Evolutionary conservation across 2,797 vertebrate genomes (phyloP).

Genomic region (Setipinna tenuifilis): DNA sequence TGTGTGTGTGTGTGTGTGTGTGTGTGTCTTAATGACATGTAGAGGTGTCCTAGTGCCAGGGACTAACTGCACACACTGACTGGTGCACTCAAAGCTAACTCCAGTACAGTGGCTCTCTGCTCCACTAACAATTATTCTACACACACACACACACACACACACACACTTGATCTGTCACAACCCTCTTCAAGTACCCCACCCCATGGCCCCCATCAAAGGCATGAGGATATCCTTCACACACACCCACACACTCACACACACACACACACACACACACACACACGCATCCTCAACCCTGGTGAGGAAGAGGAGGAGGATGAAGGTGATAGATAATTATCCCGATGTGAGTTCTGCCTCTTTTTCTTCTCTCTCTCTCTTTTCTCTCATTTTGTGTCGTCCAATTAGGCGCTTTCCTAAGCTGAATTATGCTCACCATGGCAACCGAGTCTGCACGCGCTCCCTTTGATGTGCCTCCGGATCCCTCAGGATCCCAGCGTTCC

Average conservation of each 20-base stretch:
- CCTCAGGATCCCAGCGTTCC: slow-evolving; percentile 65
- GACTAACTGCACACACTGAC: too few species aligned
- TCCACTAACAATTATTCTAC: too few species aligned
- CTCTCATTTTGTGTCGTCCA: slow-evolving; percentile 49
- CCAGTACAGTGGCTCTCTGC: too few species aligned
- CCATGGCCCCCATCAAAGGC: too few species aligned
- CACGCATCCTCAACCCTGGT: background rate
- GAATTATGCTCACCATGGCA: slow-evolving; percentile 75
- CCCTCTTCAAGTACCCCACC: too few species aligned
- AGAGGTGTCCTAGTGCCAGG: too few species aligned
- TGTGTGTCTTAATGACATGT: too few species aligned
- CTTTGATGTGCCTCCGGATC: slow-evolving; percentile 73
- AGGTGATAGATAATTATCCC: background rate
- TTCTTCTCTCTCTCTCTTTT: background rate
- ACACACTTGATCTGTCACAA: too few species aligned
- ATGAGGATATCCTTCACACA: background rate
- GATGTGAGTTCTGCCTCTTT: slow-evolving; percentile 33
- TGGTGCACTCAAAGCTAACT: too few species aligned
- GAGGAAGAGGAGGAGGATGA: background rate
- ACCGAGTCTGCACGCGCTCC: slow-evolving; percentile 72
- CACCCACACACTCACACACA: background rate
- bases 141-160: too few species aligned
- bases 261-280: background rate
- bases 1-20: too few species aligned
- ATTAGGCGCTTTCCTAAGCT: slow-evolving; percentile 69